phyloP scores from a whole-genome alignment of 2,888 invertebrate genomes.

The Gasteruption jaculator region DNA sequence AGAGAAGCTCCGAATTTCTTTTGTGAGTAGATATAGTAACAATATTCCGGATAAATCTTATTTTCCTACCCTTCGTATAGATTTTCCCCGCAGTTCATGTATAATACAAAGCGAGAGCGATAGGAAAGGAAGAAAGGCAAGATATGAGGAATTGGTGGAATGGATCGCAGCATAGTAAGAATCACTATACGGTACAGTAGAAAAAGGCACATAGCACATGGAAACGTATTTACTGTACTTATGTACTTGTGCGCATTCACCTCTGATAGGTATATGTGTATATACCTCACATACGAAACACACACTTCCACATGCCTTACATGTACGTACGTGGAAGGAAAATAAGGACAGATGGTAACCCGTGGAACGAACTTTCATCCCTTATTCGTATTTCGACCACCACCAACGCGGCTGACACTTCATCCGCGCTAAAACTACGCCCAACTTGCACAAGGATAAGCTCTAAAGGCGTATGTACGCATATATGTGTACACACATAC shows the following conservation, averaged over 20 bases:
- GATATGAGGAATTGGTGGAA: not conserved
- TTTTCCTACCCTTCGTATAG: slow-evolving; percentile 28
- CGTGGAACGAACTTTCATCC: slow-evolving; percentile 23
- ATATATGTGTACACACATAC: slow-evolving; percentile 13
- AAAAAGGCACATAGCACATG: slow-evolving; percentile 14
- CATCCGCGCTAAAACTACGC: slow-evolving; percentile 5
- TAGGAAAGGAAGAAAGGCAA: slow-evolving; percentile 1
- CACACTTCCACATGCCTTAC: no score
- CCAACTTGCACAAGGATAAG: slow-evolving; percentile 14
- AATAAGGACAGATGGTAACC: slow-evolving; percentile 48
- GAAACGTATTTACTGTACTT: no score
- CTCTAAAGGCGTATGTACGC: slow-evolving; percentile 10
- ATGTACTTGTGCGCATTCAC: no score
- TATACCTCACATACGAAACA: no score
- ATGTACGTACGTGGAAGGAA: slow-evolving; percentile 26
- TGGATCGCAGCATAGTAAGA: slow-evolving; percentile 32
- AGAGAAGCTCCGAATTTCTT: no score
- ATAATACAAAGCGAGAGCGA: not conserved
- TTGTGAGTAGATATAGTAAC: no score
- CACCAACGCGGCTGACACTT: slow-evolving; percentile 24
- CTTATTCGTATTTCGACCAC: slow-evolving; percentile 21
- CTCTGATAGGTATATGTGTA: no score
- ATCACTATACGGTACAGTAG: no score
- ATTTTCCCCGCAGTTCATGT: slow-evolving; percentile 16
- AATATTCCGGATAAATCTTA: no score